Base-by-base conservation (phyloP, 2,797 vertebrate genomes). In the Poecilia picta region DNA sequence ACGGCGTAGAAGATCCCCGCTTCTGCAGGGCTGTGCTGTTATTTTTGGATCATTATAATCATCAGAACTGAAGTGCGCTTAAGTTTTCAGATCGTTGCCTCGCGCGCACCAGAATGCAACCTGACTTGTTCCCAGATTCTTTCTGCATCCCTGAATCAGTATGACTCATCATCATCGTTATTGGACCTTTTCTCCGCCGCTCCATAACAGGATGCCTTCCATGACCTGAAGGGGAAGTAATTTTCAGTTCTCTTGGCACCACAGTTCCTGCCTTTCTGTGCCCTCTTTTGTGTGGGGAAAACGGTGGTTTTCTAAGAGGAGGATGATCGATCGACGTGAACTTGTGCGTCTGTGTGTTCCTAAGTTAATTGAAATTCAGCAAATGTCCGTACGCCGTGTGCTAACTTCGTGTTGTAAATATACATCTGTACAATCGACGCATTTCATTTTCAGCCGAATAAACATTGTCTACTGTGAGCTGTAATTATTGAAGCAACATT, bases 21-120 rank as follows among this genome's bases (percentile, higher is more conserved):
- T 18, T 43, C n/a, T n/a, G 11, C 68, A 45, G 39, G 41, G 46
- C 47, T 49, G 43, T 20, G 28, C 8, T 64, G 72, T 81, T 89
- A 80, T 85, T 86, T 88, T 85, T 71, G 68, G 77, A 70, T 73
- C 5, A 36, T 78, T 80, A 53, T 25, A 75, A 81, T 79, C n/a
- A 18, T 2, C 5, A 57, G 51, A 57, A 20, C 73, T 59, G 36
- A 45, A 28, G 25, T 18, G 12, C 16, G 8, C 8, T 73, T 33
- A 51, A 23, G 72, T 73, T 12, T 43, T n/a, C 13, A 45, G 41
- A 18, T 71, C 2, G 3, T 71, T 43, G 36, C 25, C 66, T 70
- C 13, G 7, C 68, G 13, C 1, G 3, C 12, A 46, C 41, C 68
- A 71, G 41, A 45, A 28, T 71, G 16, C 28, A 13, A n/a, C 23